phyloP scores from a whole-genome alignment of 2,797 vertebrate species.

The Chloroceryle amazona region DNA sequence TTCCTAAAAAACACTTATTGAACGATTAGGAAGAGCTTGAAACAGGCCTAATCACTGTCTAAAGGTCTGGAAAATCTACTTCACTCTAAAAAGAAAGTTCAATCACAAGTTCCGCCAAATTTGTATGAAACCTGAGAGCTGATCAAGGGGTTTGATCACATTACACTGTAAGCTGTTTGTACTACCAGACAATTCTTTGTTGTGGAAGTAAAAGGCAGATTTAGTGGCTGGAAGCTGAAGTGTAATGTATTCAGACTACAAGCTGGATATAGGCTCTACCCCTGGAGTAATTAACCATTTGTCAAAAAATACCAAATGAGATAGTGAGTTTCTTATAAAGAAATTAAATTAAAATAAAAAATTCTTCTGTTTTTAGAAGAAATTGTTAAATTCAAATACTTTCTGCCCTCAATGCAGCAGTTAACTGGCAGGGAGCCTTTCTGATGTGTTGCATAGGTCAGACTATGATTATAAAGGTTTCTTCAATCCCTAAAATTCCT shows the following conservation, averaged over 20 bases:
- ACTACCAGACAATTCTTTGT: not conserved
- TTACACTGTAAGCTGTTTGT: not conserved
- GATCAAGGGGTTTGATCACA: not conserved
- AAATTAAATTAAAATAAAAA: not conserved
- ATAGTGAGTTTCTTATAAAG: not conserved
- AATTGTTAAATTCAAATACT: no score
- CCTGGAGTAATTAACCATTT: not conserved
- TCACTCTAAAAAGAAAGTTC: not conserved
- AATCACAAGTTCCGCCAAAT: not conserved
- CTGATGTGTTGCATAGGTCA: not conserved
- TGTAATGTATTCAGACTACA: not conserved
- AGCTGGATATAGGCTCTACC: not conserved
- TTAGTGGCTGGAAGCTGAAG: not conserved
- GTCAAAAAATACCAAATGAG: not conserved
- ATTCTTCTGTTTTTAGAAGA: no score
- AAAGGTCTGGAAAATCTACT: not conserved
- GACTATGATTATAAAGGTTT: not conserved
- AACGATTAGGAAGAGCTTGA: not conserved
- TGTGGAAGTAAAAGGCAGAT: not conserved
- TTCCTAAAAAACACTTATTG: not conserved
- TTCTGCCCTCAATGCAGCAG: not conserved
- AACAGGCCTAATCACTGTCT: not conserved
- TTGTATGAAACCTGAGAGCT: not conserved
- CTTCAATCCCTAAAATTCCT: not conserved
- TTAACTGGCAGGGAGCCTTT: not conserved